Evolutionary conservation across 2,888 invertebrate species (phyloP).

Genomic region (Hypomecis atomaria): DNA sequence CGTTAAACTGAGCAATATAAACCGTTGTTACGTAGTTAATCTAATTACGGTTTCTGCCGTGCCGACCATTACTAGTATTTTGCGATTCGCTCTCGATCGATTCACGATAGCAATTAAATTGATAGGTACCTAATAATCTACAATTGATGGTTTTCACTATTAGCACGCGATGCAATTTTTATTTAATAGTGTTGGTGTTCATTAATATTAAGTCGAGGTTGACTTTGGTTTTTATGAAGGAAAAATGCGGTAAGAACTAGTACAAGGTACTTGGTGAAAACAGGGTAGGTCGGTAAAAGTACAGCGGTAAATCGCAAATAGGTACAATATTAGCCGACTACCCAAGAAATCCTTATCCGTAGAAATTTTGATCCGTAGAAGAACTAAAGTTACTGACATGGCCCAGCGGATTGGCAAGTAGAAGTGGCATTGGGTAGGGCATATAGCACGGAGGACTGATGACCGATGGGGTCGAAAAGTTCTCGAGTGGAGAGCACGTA

Average conservation of each 20-base stretch:
- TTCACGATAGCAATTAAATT: constrained; percentile 2
- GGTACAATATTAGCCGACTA: too few species aligned
- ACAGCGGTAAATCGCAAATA: too few species aligned
- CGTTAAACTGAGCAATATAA: too few species aligned
- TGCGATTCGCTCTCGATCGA: background rate
- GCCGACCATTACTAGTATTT: background rate
- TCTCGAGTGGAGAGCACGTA: too few species aligned
- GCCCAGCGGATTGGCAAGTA: too few species aligned
- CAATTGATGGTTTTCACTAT: constrained; percentile 26
- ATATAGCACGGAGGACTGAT: too few species aligned
- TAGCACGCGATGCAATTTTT: constrained; percentile 14
- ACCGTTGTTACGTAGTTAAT: background rate
- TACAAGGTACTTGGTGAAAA: background rate
- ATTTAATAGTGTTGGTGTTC: constrained; percentile 1
- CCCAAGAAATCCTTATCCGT: too few species aligned
- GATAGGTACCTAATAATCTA: background rate
- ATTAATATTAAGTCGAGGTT: constrained; percentile 11
- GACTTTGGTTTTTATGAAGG: background rate
- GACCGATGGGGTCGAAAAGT: too few species aligned
- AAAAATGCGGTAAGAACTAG: constrained; percentile 15
- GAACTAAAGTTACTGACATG: too few species aligned
- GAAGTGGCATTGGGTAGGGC: too few species aligned
- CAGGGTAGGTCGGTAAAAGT: too few species aligned
- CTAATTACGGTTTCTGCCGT: background rate
- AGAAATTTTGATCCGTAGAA: too few species aligned